These are phyloP conservation scores for Sarcophilus harrisii DNA, from an alignment of 2,797 vertebrate genomes.

Conservation along the genomic window DNA sequence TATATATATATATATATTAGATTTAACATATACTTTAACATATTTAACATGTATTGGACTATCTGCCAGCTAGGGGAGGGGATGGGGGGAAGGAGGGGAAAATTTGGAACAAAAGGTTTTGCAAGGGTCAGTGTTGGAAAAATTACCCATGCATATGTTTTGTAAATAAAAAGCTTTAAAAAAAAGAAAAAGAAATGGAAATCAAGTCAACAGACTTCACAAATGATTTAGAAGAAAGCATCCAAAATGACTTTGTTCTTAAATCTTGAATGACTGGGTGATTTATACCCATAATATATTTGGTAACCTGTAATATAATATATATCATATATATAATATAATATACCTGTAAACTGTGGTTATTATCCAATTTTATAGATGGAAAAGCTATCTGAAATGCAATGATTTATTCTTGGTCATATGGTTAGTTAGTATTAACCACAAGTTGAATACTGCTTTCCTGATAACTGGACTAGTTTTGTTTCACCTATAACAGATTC, in stretches of 20 bases:
- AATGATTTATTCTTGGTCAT: not conserved
- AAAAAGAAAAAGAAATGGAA: too few relatives aligned
- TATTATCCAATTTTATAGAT: not conserved
- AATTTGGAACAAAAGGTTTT: too few relatives aligned
- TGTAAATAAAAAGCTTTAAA: too few relatives aligned
- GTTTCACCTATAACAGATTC: not conserved
- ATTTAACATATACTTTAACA: too few relatives aligned
- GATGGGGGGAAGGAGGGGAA: too few relatives aligned
- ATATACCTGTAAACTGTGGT: not conserved
- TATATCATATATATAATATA: too few relatives aligned
- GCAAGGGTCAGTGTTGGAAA: too few relatives aligned
- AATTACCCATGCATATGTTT: too few relatives aligned
- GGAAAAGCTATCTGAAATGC: not conserved
- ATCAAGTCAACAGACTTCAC: too few relatives aligned
- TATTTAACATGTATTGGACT: too few relatives aligned
- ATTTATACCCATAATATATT: not conserved
- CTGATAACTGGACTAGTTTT: not conserved
- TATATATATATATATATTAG: too few relatives aligned
- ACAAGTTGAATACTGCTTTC: not conserved
- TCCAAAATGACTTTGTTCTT: not conserved
- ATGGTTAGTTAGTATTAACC: not conserved
- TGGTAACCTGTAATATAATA: not conserved
- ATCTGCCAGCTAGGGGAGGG: too few relatives aligned
- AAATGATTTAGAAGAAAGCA: not conserved
- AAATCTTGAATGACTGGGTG: not conserved